phyloP scores from a whole-genome alignment of 2,113 vertebrate genomes.

The sheep (Ovis aries) region DNA sequence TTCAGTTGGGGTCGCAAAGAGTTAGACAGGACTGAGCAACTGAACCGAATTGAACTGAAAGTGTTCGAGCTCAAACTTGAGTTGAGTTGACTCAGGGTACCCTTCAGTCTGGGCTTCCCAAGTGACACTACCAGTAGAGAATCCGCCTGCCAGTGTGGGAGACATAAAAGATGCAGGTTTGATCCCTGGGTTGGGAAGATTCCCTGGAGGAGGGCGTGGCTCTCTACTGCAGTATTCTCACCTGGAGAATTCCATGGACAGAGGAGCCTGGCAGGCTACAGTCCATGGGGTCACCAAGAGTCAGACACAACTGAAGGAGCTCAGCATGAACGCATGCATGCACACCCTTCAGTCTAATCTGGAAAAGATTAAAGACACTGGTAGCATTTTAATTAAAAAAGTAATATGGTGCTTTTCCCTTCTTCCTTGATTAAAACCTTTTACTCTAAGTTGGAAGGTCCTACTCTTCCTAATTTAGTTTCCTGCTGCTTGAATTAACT shows the following conservation, averaged over 20 bases:
- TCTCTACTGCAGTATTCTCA: not conserved
- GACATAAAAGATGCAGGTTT: not conserved
- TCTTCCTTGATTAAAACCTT: slow-evolving; percentile 21
- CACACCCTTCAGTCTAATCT: not conserved
- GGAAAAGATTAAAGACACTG: slow-evolving; percentile 29
- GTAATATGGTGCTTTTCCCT: not conserved
- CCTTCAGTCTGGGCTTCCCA: not conserved
- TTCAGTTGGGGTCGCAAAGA: not conserved
- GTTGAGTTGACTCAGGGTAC: not conserved
- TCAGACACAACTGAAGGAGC: not conserved
- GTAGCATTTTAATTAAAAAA: slow-evolving; percentile 42
- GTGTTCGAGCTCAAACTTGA: not conserved
- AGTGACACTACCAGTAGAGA: not conserved
- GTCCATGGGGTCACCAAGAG: not conserved
- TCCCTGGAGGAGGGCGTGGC: not conserved
- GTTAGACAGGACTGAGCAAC: not conserved
- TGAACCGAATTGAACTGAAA: not conserved
- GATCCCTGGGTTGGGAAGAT: not conserved
- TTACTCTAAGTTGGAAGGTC: not conserved
- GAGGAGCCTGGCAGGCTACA: not conserved
- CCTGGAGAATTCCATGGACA: not conserved
- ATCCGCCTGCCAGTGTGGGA: not conserved
- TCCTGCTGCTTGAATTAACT: not conserved
- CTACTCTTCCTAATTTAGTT: not conserved
- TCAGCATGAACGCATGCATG: not conserved